Evolutionary conservation across 2,113 vertebrate genomes (phyloP).

Genomic region (Zosterops borbonicus): DNA sequence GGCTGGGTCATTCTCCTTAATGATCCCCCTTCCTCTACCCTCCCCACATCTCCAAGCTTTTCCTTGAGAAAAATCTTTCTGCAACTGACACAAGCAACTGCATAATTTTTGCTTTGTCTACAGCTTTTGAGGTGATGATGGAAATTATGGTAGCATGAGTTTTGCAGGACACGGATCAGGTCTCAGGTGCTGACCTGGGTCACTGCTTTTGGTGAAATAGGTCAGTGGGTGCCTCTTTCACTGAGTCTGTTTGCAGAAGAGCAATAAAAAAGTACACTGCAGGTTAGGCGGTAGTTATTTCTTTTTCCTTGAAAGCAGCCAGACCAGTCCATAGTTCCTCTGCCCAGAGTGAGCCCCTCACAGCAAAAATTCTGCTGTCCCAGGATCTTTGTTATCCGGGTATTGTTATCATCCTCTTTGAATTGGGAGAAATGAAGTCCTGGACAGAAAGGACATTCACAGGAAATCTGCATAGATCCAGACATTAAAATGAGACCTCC

Average conservation of each 20-base stretch:
- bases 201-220: neutral
- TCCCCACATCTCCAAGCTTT: neutral
- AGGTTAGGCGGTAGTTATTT: neutral
- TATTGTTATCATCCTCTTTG: too few species aligned
- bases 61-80: neutral
- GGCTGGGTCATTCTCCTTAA: neutral
- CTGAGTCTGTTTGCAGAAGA: neutral
- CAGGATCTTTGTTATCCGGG: neutral
- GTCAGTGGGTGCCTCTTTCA: neutral
- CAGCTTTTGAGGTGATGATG: neutral
- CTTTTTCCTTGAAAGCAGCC: neutral
- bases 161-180: neutral
- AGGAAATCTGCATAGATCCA: neutral
- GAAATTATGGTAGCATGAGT: neutral
- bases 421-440: neutral
- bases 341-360: neutral
- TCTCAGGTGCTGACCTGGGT: neutral
- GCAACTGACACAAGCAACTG: neutral
- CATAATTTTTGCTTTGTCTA: neutral
- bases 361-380: neutral
- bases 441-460: neutral
- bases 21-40: neutral
- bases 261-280: neutral
- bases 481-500: neutral
- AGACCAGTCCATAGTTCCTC: fast-evolving